Evolutionary conservation across 2,797 vertebrate species (phyloP).

Genomic region (Bufotes viridis): DNA sequence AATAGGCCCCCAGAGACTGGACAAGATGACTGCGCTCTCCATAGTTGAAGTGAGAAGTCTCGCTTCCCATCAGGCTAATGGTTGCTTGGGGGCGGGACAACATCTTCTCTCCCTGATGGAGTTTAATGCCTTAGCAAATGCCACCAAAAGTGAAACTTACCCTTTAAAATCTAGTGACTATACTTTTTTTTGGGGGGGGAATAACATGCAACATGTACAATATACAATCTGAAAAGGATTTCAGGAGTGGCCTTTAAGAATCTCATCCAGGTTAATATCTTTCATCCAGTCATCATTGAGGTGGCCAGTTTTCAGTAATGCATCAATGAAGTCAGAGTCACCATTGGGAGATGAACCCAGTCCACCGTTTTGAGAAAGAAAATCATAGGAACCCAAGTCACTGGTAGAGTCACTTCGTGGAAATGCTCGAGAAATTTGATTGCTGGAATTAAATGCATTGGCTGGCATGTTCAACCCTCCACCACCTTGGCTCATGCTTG

Average conservation of each 20-base stretch:
- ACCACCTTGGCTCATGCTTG: constrained; percentile 70
- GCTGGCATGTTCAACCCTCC: constrained; percentile 76
- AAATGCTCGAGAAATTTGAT: constrained; percentile 76
- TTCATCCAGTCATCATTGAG: constrained; percentile 99
- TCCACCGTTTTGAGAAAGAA: constrained; percentile 89
- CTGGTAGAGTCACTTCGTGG: constrained; percentile 80
- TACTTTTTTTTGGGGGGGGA: background rate
- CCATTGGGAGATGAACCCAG: constrained; percentile 91
- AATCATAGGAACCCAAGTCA: constrained; percentile 87
- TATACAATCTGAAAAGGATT: constrained; percentile 35
- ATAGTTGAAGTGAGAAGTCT: background rate
- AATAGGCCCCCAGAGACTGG: background rate
- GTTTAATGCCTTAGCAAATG: background rate
- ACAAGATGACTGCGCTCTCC: background rate
- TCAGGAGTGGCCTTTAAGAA: constrained; percentile 91
- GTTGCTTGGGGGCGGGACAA: background rate
- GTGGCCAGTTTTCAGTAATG: constrained; percentile 93
- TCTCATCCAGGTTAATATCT: constrained; percentile 98
- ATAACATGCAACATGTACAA: background rate
- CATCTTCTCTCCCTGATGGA: no score
- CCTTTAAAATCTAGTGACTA: background rate
- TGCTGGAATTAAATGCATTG: constrained; percentile 78
- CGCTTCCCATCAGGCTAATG: background rate
- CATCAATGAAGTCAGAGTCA: constrained; percentile 97
- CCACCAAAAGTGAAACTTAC: background rate